Evolutionary conservation across 2,797 vertebrate genomes (phyloP).

Genomic region (Sebastes oblongus): DNA sequence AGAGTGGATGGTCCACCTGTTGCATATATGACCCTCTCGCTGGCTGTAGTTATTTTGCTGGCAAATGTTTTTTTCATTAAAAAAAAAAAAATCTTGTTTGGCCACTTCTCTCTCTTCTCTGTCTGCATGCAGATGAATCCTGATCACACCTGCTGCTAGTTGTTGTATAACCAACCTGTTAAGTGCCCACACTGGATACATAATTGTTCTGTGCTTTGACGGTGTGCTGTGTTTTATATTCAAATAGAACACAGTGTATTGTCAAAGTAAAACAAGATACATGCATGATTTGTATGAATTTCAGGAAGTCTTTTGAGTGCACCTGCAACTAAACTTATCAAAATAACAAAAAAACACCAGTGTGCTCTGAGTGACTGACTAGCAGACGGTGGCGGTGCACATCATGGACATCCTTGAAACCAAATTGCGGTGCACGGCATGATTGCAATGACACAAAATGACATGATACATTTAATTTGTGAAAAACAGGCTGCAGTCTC

Average conservation of each 20-base stretch:
- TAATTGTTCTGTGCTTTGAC: slow-evolving; percentile 12
- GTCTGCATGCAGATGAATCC: slow-evolving; percentile 11
- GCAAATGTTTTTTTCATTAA: background rate
- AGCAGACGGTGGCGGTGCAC: background rate
- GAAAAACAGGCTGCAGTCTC: background rate
- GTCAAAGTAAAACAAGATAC: background rate
- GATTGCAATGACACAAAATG: slow-evolving; percentile 3
- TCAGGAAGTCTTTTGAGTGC: background rate
- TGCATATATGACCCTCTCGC: slow-evolving; percentile 15
- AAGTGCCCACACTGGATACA: slow-evolving; percentile 5
- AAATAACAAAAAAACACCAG: background rate
- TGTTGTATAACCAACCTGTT: slow-evolving; percentile 25
- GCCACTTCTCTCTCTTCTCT: background rate
- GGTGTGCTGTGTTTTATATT: background rate
- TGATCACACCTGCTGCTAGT: slow-evolving; percentile 21
- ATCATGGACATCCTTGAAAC: slow-evolving; percentile 7
- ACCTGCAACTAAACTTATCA: background rate
- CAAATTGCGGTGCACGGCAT: background rate
- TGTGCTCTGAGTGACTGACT: background rate
- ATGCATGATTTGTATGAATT: background rate
- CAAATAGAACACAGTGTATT: background rate
- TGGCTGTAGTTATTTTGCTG: slow-evolving; percentile 19
- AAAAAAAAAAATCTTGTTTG: background rate
- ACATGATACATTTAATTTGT: background rate
- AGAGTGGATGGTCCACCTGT: slow-evolving; percentile 21